Base-by-base conservation (phyloP, 30 jellyfish, hydroid and myxozoan species). In the Phacellophora camtschatica region DNA sequence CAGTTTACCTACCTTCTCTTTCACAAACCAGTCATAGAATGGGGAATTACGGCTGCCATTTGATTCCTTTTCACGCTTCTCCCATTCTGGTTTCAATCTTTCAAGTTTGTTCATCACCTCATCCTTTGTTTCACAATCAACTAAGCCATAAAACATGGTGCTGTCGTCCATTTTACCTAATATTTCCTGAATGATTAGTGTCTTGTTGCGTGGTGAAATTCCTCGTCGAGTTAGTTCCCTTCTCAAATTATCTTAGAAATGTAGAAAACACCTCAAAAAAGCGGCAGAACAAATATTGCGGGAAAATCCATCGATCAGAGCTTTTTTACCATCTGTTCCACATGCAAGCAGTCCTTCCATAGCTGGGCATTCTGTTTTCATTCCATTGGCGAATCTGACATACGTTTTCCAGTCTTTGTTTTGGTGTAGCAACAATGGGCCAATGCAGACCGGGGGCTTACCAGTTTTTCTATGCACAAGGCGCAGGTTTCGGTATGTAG, bases 391-490 rank as follows among this genome's bases (percentile, higher is more conserved):
- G 16, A 59, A 59, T 3, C 16, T 59, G 3, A 49, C 2, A 6
- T 59, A 20, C 1, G 74, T 59, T 23, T 59, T 4, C 74, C 74
- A 59, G 16, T 19, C 37, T 29, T 59, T 59, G 18, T 6, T 4
- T 29, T 59, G 74, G 42, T 59, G 74, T 0, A 59, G 50, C 49
- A 59, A n/a, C 22, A 59, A 11, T 29, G 74, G 74, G 3, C 74
- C 74, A 59, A 59, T 59, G 49, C 25, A 59, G 3, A 59, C 74
- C 1, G 74, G 74, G 48, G 46, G 33, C 30, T 59, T 24, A 2
- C 37, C 37, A 2, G 74, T 59, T 29, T 8, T 30, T 24, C 2
- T 59, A 24, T 34, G 2, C 4, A 4, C 25, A 1, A 59, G 74
- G 1, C n/a, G 33, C 22, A 59, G 49, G 37, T 59, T 59, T 29